A percentile compares a stretch with the other conserved stretches of the same genome.
Conservation (phyloP, 2,888 invertebrate species). For the Cenopis cana region DNA sequence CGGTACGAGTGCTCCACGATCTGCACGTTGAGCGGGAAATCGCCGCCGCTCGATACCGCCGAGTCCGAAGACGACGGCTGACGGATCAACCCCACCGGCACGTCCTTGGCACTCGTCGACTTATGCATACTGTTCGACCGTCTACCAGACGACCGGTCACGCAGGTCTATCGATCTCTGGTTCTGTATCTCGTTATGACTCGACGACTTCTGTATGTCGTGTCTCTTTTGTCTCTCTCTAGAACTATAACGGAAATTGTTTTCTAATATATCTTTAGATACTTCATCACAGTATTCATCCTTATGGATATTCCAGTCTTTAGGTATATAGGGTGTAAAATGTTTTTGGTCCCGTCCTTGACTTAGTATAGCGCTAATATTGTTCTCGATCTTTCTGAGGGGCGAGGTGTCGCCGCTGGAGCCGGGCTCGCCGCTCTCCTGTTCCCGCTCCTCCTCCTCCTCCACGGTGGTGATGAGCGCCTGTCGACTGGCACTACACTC, state of each 20-base stretch:
- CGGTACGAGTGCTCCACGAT: slow-evolving; percentile 86
- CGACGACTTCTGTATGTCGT: slow-evolving; percentile 86
- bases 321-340: slow-evolving; percentile 81
- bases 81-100: slow-evolving; percentile 84
- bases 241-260: slow-evolving; percentile 83
- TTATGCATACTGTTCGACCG: slow-evolving; percentile 89
- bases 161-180: slow-evolving; percentile 79
- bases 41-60: slow-evolving; percentile 83
- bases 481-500: slow-evolving; percentile 79
- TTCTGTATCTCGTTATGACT: slow-evolving; percentile 87
- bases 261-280: slow-evolving; percentile 81
- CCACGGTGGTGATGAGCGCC: slow-evolving; percentile 88
- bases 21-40: slow-evolving; percentile 87
- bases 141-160: slow-evolving; percentile 77
- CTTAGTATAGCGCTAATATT: slow-evolving; percentile 89
- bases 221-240: slow-evolving; percentile 81
- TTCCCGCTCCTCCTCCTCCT: slow-evolving; percentile 87
- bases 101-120: slow-evolving; percentile 90
- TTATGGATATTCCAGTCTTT: slow-evolving; percentile 86
- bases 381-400: slow-evolving; percentile 89
- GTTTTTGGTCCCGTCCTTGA: slow-evolving; percentile 84
- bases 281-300: slow-evolving; percentile 84
- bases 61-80: slow-evolving; percentile 83
- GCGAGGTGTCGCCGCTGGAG: slow-evolving; percentile 87
- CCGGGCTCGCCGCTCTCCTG: slow-evolving; percentile 86